phyloP scores from a whole-genome alignment of 30 jellyfish, hydroid and myxozoan species.

The Hydra vulgaris region DNA sequence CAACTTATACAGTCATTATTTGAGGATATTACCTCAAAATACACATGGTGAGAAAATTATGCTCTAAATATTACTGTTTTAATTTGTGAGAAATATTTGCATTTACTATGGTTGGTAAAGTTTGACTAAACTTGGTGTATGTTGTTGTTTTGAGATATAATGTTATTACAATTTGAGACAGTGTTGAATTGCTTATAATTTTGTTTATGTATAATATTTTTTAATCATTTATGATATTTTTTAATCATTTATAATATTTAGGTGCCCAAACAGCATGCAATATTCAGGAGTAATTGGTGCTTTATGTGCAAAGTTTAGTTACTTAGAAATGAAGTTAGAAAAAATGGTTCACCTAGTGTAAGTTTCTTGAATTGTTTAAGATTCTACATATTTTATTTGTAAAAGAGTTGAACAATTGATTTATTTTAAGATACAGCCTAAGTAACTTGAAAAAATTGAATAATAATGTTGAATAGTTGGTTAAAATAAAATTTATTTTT shows the following conservation, averaged over 20 bases:
- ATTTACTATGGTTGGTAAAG: background rate
- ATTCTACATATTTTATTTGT: background rate
- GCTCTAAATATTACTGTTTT: background rate
- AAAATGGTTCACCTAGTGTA: background rate
- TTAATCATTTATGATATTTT: no score
- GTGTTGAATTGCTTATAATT: background rate
- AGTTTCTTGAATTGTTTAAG: background rate
- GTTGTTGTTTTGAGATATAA: background rate
- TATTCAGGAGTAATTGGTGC: background rate
- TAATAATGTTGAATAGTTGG: background rate
- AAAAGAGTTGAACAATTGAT: background rate
- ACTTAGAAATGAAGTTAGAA: background rate
- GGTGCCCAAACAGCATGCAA: background rate
- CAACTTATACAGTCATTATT: background rate
- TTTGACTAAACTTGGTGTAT: background rate
- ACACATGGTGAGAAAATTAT: background rate
- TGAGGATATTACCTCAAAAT: background rate
- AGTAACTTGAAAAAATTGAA: background rate
- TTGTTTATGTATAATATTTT: background rate
- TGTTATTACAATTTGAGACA: background rate
- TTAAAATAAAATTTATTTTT: no score
- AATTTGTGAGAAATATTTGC: background rate
- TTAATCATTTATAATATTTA: background rate
- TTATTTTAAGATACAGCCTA: background rate
- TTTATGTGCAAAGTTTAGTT: background rate